Base-by-base conservation (phyloP, 2,797 vertebrate genomes). In the Lates japonicus region DNA sequence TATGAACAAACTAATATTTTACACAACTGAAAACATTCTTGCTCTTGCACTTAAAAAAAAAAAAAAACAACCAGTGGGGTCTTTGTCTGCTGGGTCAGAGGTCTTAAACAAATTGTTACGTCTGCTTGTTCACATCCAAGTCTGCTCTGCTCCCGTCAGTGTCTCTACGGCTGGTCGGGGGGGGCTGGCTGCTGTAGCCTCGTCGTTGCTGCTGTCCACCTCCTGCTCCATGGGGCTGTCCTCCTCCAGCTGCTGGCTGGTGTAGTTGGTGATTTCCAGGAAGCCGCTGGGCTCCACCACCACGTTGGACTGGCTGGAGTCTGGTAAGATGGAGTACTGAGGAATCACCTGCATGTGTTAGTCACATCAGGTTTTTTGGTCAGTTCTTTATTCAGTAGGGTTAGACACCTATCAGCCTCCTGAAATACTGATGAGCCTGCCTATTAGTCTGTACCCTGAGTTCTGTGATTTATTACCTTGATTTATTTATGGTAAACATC, bases 211-310 rank as follows among this genome's bases (percentile, higher is more conserved):
- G 91, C 97, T 98, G 96, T 99, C 98, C 92, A 97, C 94, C 58
- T 99, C 98, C 88, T 97, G 97, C 81, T 98, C 97, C 96, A 98
- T 95, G 49, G 95, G 95, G 0, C 97, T 96, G 88, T 99, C 98
- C 19, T 99, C 98, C 0, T 99, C 98, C 61, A 99, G 95, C 76
- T 97, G 96, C 91, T 99, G 98, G 92, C 98, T 99, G 92, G 98
- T 99, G 93, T 98, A 99, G 94, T 99, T 97, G 80, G 97, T 98
- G 88, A 99, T 97, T 88, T 99, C 97, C 90, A 99, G 95, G 75
- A 99, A 98, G 76, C 98, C 98, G 0, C 98, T 99, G 92, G 98
- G 98, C 93, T 99, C 98, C 90, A 99, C 98, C 39, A 99, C 97
- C 88, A 99, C 98, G 1, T 98, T 99, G 91, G 98, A 98, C 81